These are phyloP conservation scores for Beaufortia kweichowensis DNA, from an alignment of 2,113 vertebrate genomes.

Conservation along the genomic window DNA sequence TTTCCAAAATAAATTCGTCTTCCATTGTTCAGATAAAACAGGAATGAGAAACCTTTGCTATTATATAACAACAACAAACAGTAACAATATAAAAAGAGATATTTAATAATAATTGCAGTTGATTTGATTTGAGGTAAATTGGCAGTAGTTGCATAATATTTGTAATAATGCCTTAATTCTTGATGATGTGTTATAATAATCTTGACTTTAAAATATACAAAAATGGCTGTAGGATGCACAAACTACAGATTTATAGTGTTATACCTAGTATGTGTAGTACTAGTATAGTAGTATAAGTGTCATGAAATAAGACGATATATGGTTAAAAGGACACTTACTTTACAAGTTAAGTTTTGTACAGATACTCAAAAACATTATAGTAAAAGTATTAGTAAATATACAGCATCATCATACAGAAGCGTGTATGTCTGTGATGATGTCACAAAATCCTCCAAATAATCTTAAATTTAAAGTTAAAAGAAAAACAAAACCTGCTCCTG, in stretches of 20 bases:
- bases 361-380: conserved; percentile 20
- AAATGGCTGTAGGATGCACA: not conserved
- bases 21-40: no score
- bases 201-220: not conserved
- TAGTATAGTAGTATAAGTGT: not conserved
- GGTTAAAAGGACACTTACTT: conserved; percentile 34
- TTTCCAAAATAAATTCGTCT: no score
- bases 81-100: not conserved
- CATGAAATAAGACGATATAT: not conserved
- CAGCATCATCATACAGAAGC: not conserved
- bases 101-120: conserved; percentile 32
- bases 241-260: not conserved
- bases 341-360: conserved; percentile 21
- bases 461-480: not conserved
- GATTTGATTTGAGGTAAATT: conserved; percentile 17
- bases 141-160: conserved; percentile 46
- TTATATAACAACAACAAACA: not conserved
- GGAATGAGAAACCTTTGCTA: not conserved
- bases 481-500: not conserved
- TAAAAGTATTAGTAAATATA: conserved; percentile 34
- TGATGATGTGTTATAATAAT: not conserved
- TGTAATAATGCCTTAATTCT: conserved; percentile 28
- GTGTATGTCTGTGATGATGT: conserved; percentile 19
- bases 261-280: no score
- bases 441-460: not conserved